Base-by-base conservation (phyloP, 1,140 invertebrate species). In the Globodera ellingtonae region DNA sequence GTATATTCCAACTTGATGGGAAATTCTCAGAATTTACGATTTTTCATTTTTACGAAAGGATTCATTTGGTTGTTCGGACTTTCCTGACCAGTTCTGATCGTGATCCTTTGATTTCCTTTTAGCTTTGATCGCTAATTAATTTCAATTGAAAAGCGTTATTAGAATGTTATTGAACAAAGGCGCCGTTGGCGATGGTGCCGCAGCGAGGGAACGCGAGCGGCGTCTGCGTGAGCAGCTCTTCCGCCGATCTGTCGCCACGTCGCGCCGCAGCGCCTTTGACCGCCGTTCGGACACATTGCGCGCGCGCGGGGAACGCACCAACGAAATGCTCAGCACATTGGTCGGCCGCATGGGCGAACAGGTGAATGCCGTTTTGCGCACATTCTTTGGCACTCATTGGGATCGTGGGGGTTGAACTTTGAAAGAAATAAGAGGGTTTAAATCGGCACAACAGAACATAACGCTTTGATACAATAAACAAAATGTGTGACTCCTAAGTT, bases 281-380 rank as follows among this genome's bases (percentile, higher is more conserved):
- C 78, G 78, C n/a, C 78, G 78, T n/a, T 52, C 69, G 9, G 78
- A 79, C 48, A 69, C 78, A 7, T 13, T 79, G 21, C 56, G 62
- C 35, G 56, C 69, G 35, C 48, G 71, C 8, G 81, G 80, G 24
- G 70, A 78, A 8, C 50, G 79, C 18, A 82, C 72, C 71, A 82
- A 83, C 13, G 79, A 84, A 62, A 70, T 52, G 50, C 73, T 82
- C n/a, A 74, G 73, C 62, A 62, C 82, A 46, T 62, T 82, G 75
- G 81, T 82, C 35, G 8, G 18, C 44, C 67, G 74, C 71, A 82
- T 82, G 81, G 67, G 82, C 15, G 82, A 82, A 46, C 72, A 79
- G 78, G 78, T 79, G 13, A 46, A 6, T 35, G 35, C 35, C 35
- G 35, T 35, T 35, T 35, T 35, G 35, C 3, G 35, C 35, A 35